phyloP scores from a whole-genome alignment of 2,797 vertebrate species.

The Smutsia gigantea region DNA sequence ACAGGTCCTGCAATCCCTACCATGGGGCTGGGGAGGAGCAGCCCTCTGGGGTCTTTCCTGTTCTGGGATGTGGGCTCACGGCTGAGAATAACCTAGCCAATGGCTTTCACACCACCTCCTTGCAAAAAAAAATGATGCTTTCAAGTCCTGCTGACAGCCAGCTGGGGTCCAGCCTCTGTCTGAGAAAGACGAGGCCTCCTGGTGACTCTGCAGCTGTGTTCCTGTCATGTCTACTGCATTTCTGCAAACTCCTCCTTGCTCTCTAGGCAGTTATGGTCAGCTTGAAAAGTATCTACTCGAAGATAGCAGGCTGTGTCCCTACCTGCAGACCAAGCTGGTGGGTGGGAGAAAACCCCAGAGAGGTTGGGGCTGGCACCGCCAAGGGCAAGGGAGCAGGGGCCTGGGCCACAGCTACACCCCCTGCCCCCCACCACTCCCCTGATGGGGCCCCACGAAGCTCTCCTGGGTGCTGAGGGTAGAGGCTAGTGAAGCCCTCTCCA shows the following conservation, averaged over 20 bases:
- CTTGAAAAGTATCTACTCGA: not conserved
- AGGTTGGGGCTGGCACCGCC: no score
- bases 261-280: not conserved
- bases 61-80: not conserved
- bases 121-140: not conserved
- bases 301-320: not conserved
- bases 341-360: not conserved
- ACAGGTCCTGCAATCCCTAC: rapidly evolving
- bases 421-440: not conserved
- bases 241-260: not conserved
- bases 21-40: not conserved
- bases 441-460: not conserved
- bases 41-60: not conserved
- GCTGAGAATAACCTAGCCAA: not conserved
- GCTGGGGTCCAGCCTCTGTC: not conserved
- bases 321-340: not conserved
- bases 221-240: not conserved
- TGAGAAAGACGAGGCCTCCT: not conserved
- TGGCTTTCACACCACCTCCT: not conserved
- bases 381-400: rapidly evolving
- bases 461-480: no score
- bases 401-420: not conserved
- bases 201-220: not conserved
- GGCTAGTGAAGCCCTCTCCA: not conserved
- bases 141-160: not conserved